Evolutionary conservation across 2,113 vertebrate species (phyloP).

Genomic region (Barbus barbus): DNA sequence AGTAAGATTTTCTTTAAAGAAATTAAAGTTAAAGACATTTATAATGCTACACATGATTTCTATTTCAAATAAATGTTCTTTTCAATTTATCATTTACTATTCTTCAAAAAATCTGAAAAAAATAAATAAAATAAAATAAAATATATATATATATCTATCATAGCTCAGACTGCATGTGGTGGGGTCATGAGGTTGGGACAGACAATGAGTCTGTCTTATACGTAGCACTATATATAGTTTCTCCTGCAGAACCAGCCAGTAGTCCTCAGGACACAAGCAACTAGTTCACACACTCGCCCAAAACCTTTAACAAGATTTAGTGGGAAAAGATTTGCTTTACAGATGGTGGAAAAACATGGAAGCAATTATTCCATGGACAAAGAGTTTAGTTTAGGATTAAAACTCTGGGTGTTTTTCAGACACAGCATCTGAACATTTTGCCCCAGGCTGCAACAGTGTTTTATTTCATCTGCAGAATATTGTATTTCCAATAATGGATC

Average conservation of each 20-base stretch:
- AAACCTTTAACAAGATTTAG: background rate
- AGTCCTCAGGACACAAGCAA: background rate
- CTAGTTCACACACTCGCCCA: background rate
- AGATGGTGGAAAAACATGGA: background rate
- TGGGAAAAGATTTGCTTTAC: background rate
- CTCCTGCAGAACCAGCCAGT: background rate
- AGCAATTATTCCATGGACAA: background rate
- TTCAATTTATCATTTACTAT: background rate
- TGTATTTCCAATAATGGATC: conserved; percentile 53
- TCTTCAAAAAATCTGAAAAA: background rate
- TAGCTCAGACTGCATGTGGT: too few relatives aligned
- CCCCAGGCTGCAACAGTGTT: conserved; percentile 3
- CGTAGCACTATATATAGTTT: too few relatives aligned
- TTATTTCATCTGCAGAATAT: conserved; percentile 50
- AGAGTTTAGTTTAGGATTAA: conserved; percentile 15
- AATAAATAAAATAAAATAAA: too few relatives aligned
- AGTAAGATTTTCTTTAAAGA: background rate
- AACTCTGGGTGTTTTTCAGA: background rate
- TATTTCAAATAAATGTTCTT: background rate
- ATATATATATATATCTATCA: too few relatives aligned
- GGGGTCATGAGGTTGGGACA: too few relatives aligned
- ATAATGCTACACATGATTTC: background rate
- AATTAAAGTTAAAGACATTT: background rate
- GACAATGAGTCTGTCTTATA: too few relatives aligned
- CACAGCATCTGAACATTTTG: background rate